phyloP scores from a whole-genome alignment of 2,113 vertebrate species.

The Rattus norvegicus region DNA sequence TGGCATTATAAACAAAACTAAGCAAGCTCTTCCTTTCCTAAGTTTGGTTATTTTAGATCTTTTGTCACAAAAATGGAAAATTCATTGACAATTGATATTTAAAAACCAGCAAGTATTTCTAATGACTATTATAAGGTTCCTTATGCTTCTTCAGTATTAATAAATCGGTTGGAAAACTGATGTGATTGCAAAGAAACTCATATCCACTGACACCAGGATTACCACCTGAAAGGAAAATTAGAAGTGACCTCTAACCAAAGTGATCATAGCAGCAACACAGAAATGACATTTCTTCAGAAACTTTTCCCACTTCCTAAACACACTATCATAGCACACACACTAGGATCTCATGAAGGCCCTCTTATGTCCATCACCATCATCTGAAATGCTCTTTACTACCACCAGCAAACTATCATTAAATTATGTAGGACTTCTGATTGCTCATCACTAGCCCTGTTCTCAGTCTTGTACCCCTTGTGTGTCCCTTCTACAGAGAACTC shows the following conservation, averaged over 20 bases:
- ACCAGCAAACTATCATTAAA: slow-evolving; percentile 57
- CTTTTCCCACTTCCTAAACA: slow-evolving; percentile 24
- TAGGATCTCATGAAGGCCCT: slow-evolving; percentile 68
- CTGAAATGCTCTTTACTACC: slow-evolving; percentile 61
- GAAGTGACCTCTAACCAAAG: slow-evolving; percentile 17
- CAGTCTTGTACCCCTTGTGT: background rate
- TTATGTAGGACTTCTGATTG: slow-evolving; percentile 61
- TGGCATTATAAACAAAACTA: background rate
- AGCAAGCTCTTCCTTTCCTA: background rate
- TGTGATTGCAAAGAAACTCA: background rate
- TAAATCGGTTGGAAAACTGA: slow-evolving; percentile 10
- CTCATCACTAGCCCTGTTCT: slow-evolving; percentile 41
- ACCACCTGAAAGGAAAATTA: slow-evolving; percentile 7
- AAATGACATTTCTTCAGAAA: slow-evolving; percentile 42
- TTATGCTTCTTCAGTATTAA: background rate
- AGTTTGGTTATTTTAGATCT: background rate
- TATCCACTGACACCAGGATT: background rate
- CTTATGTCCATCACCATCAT: slow-evolving; percentile 72
- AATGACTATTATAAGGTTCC: background rate
- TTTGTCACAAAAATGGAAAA: background rate
- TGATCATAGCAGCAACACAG: background rate
- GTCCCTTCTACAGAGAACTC: background rate
- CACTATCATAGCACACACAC: slow-evolving; percentile 50
- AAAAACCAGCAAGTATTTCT: background rate
- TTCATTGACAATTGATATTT: background rate